Evolutionary conservation across 2,888 invertebrate species (phyloP).

Genomic region (Latheticus oryzae): DNA sequence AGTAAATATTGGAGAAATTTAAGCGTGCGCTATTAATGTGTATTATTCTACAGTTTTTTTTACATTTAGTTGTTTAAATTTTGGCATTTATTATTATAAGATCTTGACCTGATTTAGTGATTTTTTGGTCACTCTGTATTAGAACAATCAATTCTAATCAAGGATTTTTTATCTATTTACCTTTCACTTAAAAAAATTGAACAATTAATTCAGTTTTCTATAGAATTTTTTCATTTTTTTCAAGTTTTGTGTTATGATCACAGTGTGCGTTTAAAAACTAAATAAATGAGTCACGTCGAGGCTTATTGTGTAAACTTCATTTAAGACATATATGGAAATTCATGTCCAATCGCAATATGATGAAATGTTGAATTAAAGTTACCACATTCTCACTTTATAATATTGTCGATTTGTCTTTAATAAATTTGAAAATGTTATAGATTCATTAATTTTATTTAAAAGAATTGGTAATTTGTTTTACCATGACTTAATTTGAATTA

Average conservation of each 20-base stretch:
- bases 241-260: too few species aligned
- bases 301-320: constrained; percentile 52
- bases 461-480: constrained; percentile 7
- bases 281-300: constrained; percentile 51
- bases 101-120: too few species aligned
- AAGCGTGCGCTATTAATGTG: constrained; percentile 40
- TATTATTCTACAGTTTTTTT: too few species aligned
- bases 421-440: constrained; percentile 23
- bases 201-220: too few species aligned
- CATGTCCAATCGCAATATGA: constrained; percentile 49
- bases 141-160: too few species aligned
- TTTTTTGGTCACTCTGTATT: too few species aligned
- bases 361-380: constrained; percentile 52
- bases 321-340: constrained; percentile 54
- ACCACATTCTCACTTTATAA: constrained; percentile 35
- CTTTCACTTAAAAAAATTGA: constrained; percentile 35
- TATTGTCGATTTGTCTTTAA: constrained; percentile 6
- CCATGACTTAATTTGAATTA: constrained; percentile 6
- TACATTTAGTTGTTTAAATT: too few species aligned
- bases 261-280: constrained; percentile 41
- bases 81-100: too few species aligned
- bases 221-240: constrained; percentile 32
- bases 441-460: constrained; percentile 23
- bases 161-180: too few species aligned
- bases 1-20: constrained; percentile 39